Evolutionary conservation across 1,140 invertebrate species (phyloP), one percentile per base, ranked within the genome.

Genomic region (Bombus superbus): DNA sequence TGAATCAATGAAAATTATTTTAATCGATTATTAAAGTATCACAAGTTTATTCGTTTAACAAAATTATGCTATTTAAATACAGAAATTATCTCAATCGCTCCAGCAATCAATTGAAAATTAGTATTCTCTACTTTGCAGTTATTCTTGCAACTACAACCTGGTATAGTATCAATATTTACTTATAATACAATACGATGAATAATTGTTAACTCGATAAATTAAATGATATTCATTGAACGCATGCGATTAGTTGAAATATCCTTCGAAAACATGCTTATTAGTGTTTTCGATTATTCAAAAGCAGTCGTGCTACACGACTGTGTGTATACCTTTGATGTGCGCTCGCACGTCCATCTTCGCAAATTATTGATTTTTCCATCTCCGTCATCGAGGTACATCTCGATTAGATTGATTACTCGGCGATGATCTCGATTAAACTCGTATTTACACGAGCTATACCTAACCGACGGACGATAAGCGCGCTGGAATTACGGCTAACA

Each of bases 351-450:
- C 18, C 9, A 9, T 53, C 15, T 32, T 10, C 3, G 71, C 10
- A 47, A 35, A 35, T 40, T 85, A 85, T 89, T 87, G 89, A 89
- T 85, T 86, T 85, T 85, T 85, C 59, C 25, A 73, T 64, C 35
- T 64, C 38, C 53, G 66, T 83, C 59, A 76, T 87, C 81, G 69
- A 59, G 62, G 13, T 57, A 81, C 86, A 79, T 90, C 78, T 86
- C 83, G 86, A 91, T 89, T 88, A 88, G 74, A 91, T 90, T 88
- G 84, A 91, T 91, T 84, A 85, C 53, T 38, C 22, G 66, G 18
- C 64, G 76, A 89, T 83, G 88, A 89, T 89, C 88, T 62, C 44
- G 77, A 53, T 68, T 62, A 78, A 83, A 72, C 77, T 83, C 18
- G 9, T 73, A 82, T 85, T 88, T 88, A 77, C 86, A 77, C 57